Evolutionary conservation across 2,113 vertebrate species (phyloP), one percentile per base, ranked within the genome.

Genomic region (Pterocles gutturalis): DNA sequence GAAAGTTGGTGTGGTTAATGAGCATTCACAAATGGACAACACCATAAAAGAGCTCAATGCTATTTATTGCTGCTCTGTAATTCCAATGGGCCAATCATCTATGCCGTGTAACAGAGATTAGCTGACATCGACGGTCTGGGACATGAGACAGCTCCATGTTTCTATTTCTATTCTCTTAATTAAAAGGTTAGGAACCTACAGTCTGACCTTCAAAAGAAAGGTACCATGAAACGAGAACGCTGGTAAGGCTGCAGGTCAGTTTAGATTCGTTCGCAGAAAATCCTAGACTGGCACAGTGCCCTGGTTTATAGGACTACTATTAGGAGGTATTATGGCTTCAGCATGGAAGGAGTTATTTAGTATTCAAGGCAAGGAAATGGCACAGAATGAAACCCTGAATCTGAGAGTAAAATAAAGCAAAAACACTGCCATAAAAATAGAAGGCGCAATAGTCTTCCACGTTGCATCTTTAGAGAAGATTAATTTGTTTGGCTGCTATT

Each of bases 401-500:
- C 45, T 14, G n/a, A 90, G 51, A 21, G 55, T 71, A 72, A 89
- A 97, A 84, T 82, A 43, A 89, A 94, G 80, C 48, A 94, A 96
- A 96, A 89, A 24, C 57, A 69, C 24, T 84, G 57, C 77, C 89
- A 85, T 76, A 94, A 95, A 97, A 96, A 91, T 69, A 96, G 94
- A 92, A 96, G 86, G 58, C 5, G 1, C 73, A 97, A 17, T 2
- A 89, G 65, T 33, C 54, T 85, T 97, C 89, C 83, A 94, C 16
- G 0, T 46, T 46, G 65, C 91, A 91, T 95, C 96, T 93, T 95
- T 96, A 87, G 94, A 55, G 51, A 91, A 95, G 91, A 96, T 94
- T 51, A 33, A 82, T 96, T 87, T 91, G 29, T 83, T 93, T 95
- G 92, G 94, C 93, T 83, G 88, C 95, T 92, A 78, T 92, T 97